A percentile compares a stretch with the other conserved stretches of the same genome.
phyloP scores from a whole-genome alignment of 1,140 invertebrate genomes.

The Teleogryllus occipitalis region DNA sequence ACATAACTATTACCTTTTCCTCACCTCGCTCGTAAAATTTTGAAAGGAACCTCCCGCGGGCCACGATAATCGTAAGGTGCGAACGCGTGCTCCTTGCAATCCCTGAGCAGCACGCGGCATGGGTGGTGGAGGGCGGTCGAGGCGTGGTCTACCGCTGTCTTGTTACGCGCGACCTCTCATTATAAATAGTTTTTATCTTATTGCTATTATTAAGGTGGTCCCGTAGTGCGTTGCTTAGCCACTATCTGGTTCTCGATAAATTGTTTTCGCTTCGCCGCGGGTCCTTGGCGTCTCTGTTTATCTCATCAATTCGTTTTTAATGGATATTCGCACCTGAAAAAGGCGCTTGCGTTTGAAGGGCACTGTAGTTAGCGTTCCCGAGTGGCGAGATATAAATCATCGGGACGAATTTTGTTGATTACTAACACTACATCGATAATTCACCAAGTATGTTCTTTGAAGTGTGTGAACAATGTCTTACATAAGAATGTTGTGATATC shows the following conservation, averaged over 20 bases:
- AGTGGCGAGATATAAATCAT: no score
- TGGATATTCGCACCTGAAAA: no score
- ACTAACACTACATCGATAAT: no score
- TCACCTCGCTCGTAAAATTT: not conserved
- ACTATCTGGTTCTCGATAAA: not conserved
- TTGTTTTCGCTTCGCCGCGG: not conserved
- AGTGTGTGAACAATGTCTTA: no score
- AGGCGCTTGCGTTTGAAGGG: no score
- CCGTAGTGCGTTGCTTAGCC: not conserved
- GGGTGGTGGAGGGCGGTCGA: not conserved
- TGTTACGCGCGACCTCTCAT: not conserved
- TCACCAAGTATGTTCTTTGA: no score
- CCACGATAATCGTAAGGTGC: not conserved
- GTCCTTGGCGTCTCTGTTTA: no score
- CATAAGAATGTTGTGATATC: no score
- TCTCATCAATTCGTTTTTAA: no score
- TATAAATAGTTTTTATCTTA: not conserved
- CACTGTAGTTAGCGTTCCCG: no score
- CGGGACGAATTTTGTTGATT: no score
- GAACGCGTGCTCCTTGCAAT: not conserved
- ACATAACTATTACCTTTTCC: not conserved
- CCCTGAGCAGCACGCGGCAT: not conserved
- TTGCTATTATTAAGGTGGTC: not conserved
- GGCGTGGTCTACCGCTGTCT: not conserved
- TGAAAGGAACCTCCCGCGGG: not conserved